These are phyloP conservation scores for Abscondita cerata DNA, from an alignment of 2,888 invertebrate species.

Conservation along the genomic window DNA sequence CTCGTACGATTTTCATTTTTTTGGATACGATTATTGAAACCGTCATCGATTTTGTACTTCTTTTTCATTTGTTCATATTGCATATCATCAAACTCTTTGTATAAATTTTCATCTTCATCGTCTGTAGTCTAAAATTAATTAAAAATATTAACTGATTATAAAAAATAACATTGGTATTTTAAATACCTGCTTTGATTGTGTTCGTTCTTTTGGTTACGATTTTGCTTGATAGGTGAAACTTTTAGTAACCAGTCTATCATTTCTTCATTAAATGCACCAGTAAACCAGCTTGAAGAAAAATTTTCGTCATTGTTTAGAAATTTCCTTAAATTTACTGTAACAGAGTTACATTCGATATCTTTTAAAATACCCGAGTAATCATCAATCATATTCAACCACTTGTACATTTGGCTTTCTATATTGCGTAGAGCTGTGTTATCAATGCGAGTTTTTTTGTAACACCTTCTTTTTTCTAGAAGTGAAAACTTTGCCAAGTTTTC, in stretches of 20 bases:
- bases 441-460: not conserved
- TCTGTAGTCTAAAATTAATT: not conserved
- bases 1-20: too few relatives aligned
- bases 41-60: conserved; percentile 38
- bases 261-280: conserved; percentile 32
- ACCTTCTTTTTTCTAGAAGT: conserved; percentile 51
- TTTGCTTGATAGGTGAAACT: not conserved
- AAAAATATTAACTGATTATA: too few relatives aligned
- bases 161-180: too few relatives aligned
- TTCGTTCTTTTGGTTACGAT: too few relatives aligned
- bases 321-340: not conserved
- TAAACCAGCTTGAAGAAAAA: conserved; percentile 52
- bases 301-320: not conserved
- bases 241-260: conserved; percentile 45
- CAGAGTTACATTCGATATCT: not conserved
- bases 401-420: not conserved
- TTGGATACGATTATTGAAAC: too few relatives aligned
- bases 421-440: not conserved
- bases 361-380: not conserved
- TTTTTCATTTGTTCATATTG: conserved; percentile 16
- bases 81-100: too few relatives aligned
- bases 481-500: conserved; percentile 63
- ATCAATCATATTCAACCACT: not conserved
- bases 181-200: not conserved
- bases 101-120: too few relatives aligned